Evolutionary conservation across 2,888 invertebrate genomes (phyloP).

Genomic region (Pachycephus smyrnensis): DNA sequence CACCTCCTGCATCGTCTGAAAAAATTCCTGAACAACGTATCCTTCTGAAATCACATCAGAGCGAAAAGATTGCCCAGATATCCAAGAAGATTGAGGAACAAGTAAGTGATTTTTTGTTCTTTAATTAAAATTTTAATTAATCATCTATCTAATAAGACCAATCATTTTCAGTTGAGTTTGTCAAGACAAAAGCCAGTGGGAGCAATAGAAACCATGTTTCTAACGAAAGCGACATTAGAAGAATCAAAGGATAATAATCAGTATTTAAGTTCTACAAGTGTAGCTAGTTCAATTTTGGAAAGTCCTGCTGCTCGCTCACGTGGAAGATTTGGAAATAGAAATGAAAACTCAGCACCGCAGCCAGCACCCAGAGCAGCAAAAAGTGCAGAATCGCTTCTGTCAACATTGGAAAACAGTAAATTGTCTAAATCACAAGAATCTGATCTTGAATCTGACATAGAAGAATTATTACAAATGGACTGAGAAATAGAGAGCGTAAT

Average conservation of each 20-base stretch:
- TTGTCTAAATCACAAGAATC: constrained; percentile 42
- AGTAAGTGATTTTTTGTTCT: constrained; percentile 51
- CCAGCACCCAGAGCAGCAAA: constrained; percentile 46
- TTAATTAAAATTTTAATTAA: constrained; percentile 3
- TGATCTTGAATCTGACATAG: constrained; percentile 56
- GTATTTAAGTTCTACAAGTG: constrained; percentile 24
- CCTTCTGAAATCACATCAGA: constrained; percentile 68
- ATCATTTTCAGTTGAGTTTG: constrained; percentile 43
- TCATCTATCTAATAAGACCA: not conserved
- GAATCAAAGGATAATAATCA: constrained; percentile 21
- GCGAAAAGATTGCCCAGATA: constrained; percentile 71
- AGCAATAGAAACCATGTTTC: constrained; percentile 59
- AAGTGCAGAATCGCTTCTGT: constrained; percentile 20
- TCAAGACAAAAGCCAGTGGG: constrained; percentile 57
- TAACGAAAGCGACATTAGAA: constrained; percentile 30
- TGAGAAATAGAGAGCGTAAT: constrained; percentile 19
- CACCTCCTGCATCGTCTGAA: constrained; percentile 21
- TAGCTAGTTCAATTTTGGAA: constrained; percentile 28
- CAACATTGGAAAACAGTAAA: not conserved
- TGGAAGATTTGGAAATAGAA: not conserved
- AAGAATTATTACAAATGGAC: constrained; percentile 52
- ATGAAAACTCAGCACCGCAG: constrained; percentile 32
- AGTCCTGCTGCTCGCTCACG: constrained; percentile 21
- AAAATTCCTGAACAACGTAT: constrained; percentile 51
- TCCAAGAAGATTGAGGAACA: constrained; percentile 72